A percentile compares a stretch with the other conserved stretches of the same genome.
phyloP scores from a whole-genome alignment of 2,888 invertebrate genomes.

The Zhuqinia jingwanae region DNA sequence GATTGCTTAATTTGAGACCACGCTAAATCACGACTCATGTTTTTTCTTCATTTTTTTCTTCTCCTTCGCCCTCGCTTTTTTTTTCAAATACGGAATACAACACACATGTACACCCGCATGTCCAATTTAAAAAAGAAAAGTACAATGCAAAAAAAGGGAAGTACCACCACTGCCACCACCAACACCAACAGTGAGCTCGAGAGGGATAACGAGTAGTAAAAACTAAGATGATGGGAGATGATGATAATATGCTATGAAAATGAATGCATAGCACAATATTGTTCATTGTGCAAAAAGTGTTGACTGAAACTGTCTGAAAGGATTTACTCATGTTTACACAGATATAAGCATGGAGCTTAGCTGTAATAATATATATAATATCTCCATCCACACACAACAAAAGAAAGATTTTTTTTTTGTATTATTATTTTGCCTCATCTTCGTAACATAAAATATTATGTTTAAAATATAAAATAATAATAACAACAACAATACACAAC shows the following conservation, averaged over 20 bases:
- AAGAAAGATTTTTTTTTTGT: not conserved
- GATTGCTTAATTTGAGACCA: slow-evolving; percentile 63
- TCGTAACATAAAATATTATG: not conserved
- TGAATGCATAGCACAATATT: slow-evolving; percentile 42
- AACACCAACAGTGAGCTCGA: not conserved
- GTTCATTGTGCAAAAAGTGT: slow-evolving; percentile 47
- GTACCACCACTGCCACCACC: too few relatives aligned
- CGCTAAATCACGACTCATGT: slow-evolving; percentile 58
- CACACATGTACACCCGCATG: not conserved
- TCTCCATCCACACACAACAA: slow-evolving; percentile 19
- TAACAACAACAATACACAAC: not conserved
- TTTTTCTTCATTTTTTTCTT: too few relatives aligned
- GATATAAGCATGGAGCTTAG: slow-evolving; percentile 13
- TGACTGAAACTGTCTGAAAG: slow-evolving; percentile 40
- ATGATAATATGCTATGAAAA: slow-evolving; percentile 15
- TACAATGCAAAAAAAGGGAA: not conserved
- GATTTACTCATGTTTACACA: slow-evolving; percentile 17
- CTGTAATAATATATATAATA: too few relatives aligned
- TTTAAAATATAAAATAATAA: not conserved
- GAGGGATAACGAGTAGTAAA: not conserved
- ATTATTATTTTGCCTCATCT: not conserved
- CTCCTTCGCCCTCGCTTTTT: slow-evolving; percentile 52
- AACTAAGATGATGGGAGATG: too few relatives aligned
- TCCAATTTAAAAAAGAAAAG: too few relatives aligned
- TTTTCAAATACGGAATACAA: not conserved